Evolutionary conservation across 1,140 invertebrate species (phyloP).

Genomic region (Dinothrombium tinctorium): DNA sequence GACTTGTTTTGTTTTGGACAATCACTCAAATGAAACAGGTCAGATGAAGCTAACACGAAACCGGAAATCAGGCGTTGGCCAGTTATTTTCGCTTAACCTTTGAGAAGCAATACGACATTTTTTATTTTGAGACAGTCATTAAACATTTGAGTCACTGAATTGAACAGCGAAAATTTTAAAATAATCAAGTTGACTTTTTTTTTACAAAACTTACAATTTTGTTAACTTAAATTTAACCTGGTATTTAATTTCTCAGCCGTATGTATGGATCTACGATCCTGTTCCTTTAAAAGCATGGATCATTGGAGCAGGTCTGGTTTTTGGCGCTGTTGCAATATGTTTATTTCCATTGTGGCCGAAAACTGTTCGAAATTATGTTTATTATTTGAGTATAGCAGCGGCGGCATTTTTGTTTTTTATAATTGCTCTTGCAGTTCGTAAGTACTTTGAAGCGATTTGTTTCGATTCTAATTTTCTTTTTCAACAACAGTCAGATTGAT

Average conservation of each 20-base stretch:
- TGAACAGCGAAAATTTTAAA: not conserved
- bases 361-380: conserved; percentile 74
- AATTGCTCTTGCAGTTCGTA: conserved; percentile 52
- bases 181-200: not conserved
- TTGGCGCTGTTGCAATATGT: conserved; percentile 83
- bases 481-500: conserved; percentile 43
- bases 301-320: conserved; percentile 66
- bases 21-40: too few relatives aligned
- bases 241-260: conserved; percentile 40
- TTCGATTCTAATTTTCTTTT: conserved; percentile 7
- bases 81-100: not conserved
- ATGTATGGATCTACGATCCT: conserved; percentile 98
- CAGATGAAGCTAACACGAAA: too few relatives aligned
- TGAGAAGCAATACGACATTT: not conserved
- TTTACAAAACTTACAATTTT: too few relatives aligned
- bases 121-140: not conserved
- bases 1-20: too few relatives aligned
- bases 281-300: conserved; percentile 90
- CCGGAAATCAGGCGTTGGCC: too few relatives aligned
- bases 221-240: too few relatives aligned
- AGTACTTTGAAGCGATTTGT: conserved; percentile 15
- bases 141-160: not conserved
- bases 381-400: conserved; percentile 81
- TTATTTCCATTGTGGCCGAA: conserved; percentile 94
- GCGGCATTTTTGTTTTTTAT: conserved; percentile 84